Percentiles rank a stretch among this genome's conserved stretches.
Evolutionary conservation across 2,888 invertebrate species (phyloP).

Genomic region (Agriotes lineatus): DNA sequence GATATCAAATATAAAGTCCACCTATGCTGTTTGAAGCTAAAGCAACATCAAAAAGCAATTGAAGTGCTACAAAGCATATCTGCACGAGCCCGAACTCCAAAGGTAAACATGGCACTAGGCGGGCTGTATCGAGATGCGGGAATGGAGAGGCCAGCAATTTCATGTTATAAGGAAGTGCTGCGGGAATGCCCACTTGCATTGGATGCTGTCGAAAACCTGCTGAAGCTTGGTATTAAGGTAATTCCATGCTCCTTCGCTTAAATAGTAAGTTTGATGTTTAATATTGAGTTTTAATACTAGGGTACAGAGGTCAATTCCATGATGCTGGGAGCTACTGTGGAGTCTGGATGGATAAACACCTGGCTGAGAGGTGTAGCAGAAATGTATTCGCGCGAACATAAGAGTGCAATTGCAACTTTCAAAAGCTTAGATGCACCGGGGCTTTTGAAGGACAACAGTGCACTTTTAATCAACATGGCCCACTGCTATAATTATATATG

Average conservation of each 20-base stretch:
- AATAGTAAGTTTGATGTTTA: no score
- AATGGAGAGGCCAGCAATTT: slow-evolving; percentile 78
- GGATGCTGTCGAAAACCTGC: slow-evolving; percentile 79
- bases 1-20: slow-evolving; percentile 82
- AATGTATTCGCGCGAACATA: slow-evolving; percentile 76
- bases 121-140: slow-evolving; percentile 78
- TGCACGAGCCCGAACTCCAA: slow-evolving; percentile 76
- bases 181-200: slow-evolving; percentile 78
- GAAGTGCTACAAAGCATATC: slow-evolving; percentile 71
- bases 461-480: slow-evolving; percentile 77
- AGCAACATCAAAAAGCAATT: slow-evolving; percentile 73
- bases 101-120: slow-evolving; percentile 83
- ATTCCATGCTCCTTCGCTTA: background rate
- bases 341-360: slow-evolving; percentile 70
- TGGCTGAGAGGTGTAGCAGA: slow-evolving; percentile 77
- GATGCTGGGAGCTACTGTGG: slow-evolving; percentile 71
- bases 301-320: slow-evolving; percentile 82
- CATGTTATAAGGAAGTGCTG: slow-evolving; percentile 84
- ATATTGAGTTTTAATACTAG: slow-evolving; percentile 63
- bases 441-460: slow-evolving; percentile 75
- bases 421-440: slow-evolving; percentile 76
- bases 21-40: slow-evolving; percentile 75
- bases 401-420: slow-evolving; percentile 75
- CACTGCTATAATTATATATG: slow-evolving; percentile 81
- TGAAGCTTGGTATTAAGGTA: slow-evolving; percentile 73